Evolutionary conservation across 1,140 invertebrate genomes (phyloP).

Genomic region (Palaemon carinicauda): DNA sequence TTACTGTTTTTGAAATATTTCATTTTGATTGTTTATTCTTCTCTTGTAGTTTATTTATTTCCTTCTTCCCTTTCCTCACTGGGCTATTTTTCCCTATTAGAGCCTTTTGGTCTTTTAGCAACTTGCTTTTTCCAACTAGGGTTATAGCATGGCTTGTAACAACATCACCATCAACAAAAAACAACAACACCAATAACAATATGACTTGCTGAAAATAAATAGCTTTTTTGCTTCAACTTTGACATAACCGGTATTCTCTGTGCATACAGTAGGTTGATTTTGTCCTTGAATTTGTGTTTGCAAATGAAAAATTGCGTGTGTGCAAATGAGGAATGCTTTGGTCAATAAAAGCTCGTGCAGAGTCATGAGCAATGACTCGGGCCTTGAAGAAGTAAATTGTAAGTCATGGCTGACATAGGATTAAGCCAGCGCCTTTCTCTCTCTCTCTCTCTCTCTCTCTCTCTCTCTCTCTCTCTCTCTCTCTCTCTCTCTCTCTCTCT

Average conservation of each 20-base stretch:
- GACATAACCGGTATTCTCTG: neutral
- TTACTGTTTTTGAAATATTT: too few relatives aligned
- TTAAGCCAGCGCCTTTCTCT: neutral
- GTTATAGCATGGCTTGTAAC: too few relatives aligned
- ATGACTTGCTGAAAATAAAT: neutral
- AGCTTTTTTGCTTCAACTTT: neutral
- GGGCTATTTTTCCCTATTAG: too few relatives aligned
- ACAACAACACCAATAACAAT: too few relatives aligned
- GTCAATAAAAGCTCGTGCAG: too few relatives aligned
- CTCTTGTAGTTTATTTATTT: too few relatives aligned
- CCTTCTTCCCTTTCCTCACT: too few relatives aligned
- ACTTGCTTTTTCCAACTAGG: too few relatives aligned
- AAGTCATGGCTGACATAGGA: neutral
- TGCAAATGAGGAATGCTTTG: neutral
- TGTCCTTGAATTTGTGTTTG: neutral
- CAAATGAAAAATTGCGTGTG: neutral
- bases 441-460: constrained; percentile 28
- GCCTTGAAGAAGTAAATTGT: neutral
- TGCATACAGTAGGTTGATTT: neutral
- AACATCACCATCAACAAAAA: too few relatives aligned
- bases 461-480: neutral
- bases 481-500: too few relatives aligned
- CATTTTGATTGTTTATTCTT: too few relatives aligned
- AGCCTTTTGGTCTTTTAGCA: too few relatives aligned
- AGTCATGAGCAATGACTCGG: neutral